A percentile compares a stretch with the other conserved stretches of the same genome.
phyloP scores from a whole-genome alignment of 2,113 vertebrate genomes.

The Pseudorhombus dupliciocellatus region DNA sequence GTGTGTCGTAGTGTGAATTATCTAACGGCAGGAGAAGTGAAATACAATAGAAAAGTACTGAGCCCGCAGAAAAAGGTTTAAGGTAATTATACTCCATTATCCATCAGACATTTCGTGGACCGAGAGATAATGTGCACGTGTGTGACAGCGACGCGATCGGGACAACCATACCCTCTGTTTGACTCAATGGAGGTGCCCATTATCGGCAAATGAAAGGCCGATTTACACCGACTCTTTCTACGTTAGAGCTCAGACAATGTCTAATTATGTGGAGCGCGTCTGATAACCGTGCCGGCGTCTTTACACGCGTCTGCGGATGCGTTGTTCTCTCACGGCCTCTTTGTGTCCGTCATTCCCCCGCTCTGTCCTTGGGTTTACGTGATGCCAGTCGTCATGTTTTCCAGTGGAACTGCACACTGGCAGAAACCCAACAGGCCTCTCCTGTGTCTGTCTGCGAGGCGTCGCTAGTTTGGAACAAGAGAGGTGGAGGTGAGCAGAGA shows the following conservation, averaged over 20 bases:
- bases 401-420: conserved; percentile 67
- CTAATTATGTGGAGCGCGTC: conserved; percentile 60
- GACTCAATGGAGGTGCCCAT: conserved; percentile 72
- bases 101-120: conserved; percentile 65
- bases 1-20: conserved; percentile 35
- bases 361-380: conserved; percentile 32
- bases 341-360: conserved; percentile 11
- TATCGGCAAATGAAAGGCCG: conserved; percentile 58
- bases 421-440: conserved; percentile 33
- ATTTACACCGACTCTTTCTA: conserved; percentile 57
- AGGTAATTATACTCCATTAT: conserved; percentile 70
- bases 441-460: conserved; percentile 33
- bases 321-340: conserved; percentile 14
- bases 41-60: conserved; percentile 65
- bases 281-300: conserved; percentile 38
- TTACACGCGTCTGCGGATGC: conserved; percentile 9
- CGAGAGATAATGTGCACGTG: conserved; percentile 69
- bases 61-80: conserved; percentile 66
- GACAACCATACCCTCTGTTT: conserved; percentile 74
- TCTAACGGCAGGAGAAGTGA: conserved; percentile 7
- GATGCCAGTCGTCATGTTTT: conserved; percentile 56
- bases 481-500: conserved; percentile 12
- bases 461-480: conserved; percentile 12
- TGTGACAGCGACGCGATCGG: conserved; percentile 51
- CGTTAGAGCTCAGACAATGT: conserved; percentile 63